These are phyloP conservation scores for Tetranychus piercei DNA, from an alignment of 2,888 invertebrate genomes.

Conservation along the genomic window DNA sequence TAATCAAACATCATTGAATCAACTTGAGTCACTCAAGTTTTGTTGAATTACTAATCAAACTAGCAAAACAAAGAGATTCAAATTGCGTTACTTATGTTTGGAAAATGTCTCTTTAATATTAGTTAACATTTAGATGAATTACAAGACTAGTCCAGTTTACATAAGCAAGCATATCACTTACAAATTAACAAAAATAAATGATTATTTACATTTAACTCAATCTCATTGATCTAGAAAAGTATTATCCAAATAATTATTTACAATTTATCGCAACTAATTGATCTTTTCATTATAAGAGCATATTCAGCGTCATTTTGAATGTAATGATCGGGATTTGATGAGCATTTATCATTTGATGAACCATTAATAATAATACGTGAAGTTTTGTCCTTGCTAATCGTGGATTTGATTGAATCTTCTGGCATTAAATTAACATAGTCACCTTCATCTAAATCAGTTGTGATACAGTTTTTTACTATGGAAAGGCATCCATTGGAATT, in stretches of 20 bases:
- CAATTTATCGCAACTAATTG: conserved; percentile 11
- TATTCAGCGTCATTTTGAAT: conserved; percentile 26
- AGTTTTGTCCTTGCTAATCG: not conserved
- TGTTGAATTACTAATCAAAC: too few species aligned
- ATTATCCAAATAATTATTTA: not conserved
- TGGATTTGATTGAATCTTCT: not conserved
- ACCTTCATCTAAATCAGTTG: not conserved
- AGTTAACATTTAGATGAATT: too few species aligned
- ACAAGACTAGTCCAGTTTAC: too few species aligned
- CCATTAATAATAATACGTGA: not conserved
- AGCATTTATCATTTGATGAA: conserved; percentile 9
- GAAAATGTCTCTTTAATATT: too few species aligned
- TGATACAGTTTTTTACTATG: not conserved
- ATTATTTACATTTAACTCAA: too few species aligned
- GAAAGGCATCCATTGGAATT: not conserved
- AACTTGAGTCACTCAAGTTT: too few species aligned
- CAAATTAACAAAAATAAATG: too few species aligned
- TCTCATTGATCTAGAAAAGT: too few species aligned
- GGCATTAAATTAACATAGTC: not conserved
- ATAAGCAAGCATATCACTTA: too few species aligned
- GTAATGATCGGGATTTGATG: conserved; percentile 22
- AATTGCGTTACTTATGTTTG: too few species aligned
- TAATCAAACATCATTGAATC: too few species aligned
- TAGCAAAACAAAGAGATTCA: too few species aligned
- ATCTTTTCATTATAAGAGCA: conserved; percentile 24